Base-by-base conservation (phyloP, 2,113 vertebrate species). In the Taxidea taxus region DNA sequence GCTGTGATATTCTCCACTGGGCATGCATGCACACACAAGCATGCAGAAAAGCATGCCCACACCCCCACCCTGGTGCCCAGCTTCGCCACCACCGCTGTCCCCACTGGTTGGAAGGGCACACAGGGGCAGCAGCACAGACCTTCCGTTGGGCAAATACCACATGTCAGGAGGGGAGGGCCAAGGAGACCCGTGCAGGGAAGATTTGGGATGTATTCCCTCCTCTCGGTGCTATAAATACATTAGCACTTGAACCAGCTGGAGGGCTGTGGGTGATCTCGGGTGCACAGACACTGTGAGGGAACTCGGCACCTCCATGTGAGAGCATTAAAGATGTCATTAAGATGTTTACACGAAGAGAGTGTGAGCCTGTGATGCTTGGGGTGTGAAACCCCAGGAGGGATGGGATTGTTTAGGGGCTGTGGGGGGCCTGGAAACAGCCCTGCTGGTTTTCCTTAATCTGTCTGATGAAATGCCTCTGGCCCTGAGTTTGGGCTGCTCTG, bases 321-420 rank as follows among this genome's bases (percentile, higher is more conserved):
- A 91, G 66, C 93, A 97, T 98, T 98, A 98, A 98, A 98, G 95
- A 94, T 96, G 96, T 94, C 95, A 97, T 96, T 97, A 96, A 96
- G 92, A 96, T 91, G 87, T 98, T 98, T 97, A 96, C 58, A 68
- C 1, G 23, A 92, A 93, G 75, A 95, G 68, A 68, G 47, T 93
- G 87, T 82, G 91, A 96, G 77, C 90, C 87, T 90, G 90, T 96
- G 95, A 95, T 68, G 44, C 58, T 64, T 11, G 27, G 84, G 84
- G 90, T 91, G n/a, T 44, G 75, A 93, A 87, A 64, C 92, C 29
- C 87, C 27, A 42, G 94, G 87, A 74, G 29, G 34, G 70, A 37
- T 47, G 12, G 27, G 47, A 15, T 84, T 87, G 81, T 70, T 25
- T 90, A 81, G n/a, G 90, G 68, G 39, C 34, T 27, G 42, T 13